Base-by-base conservation (phyloP, 2,888 invertebrate genomes). In the Epistrophe grossulariae region DNA sequence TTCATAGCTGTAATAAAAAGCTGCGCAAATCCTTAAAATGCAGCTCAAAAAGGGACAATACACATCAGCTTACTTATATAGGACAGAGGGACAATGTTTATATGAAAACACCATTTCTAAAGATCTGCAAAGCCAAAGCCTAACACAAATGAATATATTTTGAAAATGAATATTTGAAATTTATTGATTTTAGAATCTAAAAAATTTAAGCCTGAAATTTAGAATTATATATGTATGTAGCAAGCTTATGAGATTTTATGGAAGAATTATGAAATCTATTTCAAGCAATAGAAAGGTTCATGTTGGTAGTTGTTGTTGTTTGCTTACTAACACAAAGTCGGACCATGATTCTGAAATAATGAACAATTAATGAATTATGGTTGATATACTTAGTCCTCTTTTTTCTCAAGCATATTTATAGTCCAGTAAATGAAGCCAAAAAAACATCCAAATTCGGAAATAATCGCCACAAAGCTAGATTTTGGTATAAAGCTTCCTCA, bases 171-270 rank as follows among this genome's bases (percentile, higher is more conserved):
- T 52, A 6, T 11, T 24, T 50, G 19, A 11, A 52, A 52, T 11
- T 52, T 13, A 24, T 19, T 13, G 24, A 52, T 35, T 9, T 8
- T 13, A 52, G 10, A n/a, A 31, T n/a, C n/a, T 57, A 57, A 15
- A 24, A 13, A 55, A n/a, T 57, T 8, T 9, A n/a, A 31, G n/a
- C n/a, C 9, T 57, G 9, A 31, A 57, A 31, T 15, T 15, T 9
- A n/a, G 8, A 52, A 11, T 0, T 11, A 24, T 35, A 11, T 24
- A n/a, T n/a, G n/a, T n/a, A n/a, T n/a, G n/a, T n/a, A 24, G 1
- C 55, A 57, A 57, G 55, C 55, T 57, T 31, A 57, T 57, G 55
- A n/a, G 15, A 28, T 55, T 13, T 55, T 28, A 55, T 55, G 50
- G 9, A 57, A 28, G 8, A 28, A 57, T 19, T 31, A 57, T 8